Evolutionary conservation across 2,113 vertebrate genomes (phyloP), one percentile per base, ranked within the genome.

Genomic region (Rhinoderma darwinii): DNA sequence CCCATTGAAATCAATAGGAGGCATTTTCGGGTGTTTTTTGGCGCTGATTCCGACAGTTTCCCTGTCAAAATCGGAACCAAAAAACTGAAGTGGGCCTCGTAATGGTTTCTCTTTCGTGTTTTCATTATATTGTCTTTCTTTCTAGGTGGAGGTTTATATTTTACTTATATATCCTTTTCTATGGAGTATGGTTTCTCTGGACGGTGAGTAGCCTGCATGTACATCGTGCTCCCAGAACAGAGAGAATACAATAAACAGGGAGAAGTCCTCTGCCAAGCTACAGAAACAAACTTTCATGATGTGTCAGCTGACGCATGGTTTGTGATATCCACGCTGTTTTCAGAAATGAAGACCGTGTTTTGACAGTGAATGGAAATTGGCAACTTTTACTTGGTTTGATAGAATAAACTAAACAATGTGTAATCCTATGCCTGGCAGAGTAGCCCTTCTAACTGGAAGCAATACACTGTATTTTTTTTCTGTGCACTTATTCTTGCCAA

Each of bases 91-190:
- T n/a, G 22, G 0, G 25, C 2, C 1, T 20, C 50, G 3, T 54
- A 54, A 18, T 20, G 1, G 50, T 20, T 18, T 54, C 12, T 61
- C 25, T 61, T 61, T 2, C 27, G 10, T 27, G 9, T n/a, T 27
- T 66, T 66, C 3, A 70, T 32, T 6, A 56, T 2, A 35, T 61
- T 1, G 15, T 27, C 22, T 35, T 61, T 91, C 72, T 89, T 87
- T 89, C 18, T 87, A 99, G 98, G 97, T 99, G 98, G 98, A 96
- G 96, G 94, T 96, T 99, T 94, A 96, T 95, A 88, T 99, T 98
- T 95, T 99, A 97, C 95, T 94, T 97, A 90, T 93, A 90, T 94
- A 95, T 98, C 94, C 98, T 99, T 96, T 95, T 90, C 89, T 99
- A 97, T 84, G 98, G 98, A 87, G 88, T 99, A 91, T 94, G 90